phyloP scores from a whole-genome alignment of 2,888 invertebrate genomes.

The Eugnorisma glareosa region DNA sequence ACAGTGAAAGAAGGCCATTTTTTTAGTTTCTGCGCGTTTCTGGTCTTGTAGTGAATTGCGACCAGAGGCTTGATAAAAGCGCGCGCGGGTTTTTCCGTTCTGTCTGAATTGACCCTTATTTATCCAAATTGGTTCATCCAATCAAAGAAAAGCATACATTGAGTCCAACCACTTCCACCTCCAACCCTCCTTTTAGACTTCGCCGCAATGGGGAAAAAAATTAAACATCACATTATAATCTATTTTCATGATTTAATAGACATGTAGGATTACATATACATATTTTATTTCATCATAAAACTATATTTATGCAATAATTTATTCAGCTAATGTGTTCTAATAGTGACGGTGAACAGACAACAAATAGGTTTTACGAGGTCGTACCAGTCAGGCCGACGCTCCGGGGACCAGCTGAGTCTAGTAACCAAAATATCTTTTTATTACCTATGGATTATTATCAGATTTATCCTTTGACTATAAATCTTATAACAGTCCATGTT shows the following conservation, averaged over 20 bases:
- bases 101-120: too few species aligned
- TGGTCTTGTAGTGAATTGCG: too few species aligned
- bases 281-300: constrained; percentile 90
- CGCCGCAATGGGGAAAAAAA: constrained; percentile 57
- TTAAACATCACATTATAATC: constrained; percentile 81
- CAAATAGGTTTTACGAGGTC: constrained; percentile 72
- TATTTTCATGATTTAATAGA: constrained; percentile 91
- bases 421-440: constrained; percentile 12
- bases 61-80: too few species aligned
- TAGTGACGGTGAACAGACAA: constrained; percentile 88
- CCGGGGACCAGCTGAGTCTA: constrained; percentile 41
- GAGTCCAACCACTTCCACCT: too few species aligned
- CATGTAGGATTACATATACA: constrained; percentile 91
- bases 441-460: constrained; percentile 1
- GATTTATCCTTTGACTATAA: constrained; percentile 11
- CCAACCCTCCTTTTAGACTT: neutral
- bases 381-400: constrained; percentile 39
- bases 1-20: too few species aligned
- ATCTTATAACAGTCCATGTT: constrained; percentile 21
- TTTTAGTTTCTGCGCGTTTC: too few species aligned
- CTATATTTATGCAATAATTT: constrained; percentile 89
- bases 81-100: too few species aligned
- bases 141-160: too few species aligned
- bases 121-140: too few species aligned
- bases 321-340: constrained; percentile 88